Base-by-base conservation (phyloP, 2,888 invertebrate species). In the Zaprionus lineosus region DNA sequence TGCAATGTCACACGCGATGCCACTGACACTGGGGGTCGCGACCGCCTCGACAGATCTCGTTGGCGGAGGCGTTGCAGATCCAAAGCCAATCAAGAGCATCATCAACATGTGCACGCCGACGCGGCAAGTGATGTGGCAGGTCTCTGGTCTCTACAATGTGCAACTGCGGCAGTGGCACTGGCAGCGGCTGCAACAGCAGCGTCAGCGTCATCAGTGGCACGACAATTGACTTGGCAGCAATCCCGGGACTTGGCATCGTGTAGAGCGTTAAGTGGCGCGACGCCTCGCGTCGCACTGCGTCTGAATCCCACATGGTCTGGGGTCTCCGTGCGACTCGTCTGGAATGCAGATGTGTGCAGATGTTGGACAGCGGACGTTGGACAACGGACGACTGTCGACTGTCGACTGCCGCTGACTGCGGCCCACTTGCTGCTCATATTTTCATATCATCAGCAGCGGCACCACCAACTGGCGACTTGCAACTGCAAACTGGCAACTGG, bases 241-340 rank as follows among this genome's bases (percentile, higher is more conserved):
- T 46, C 47, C 39, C 51, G 21, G 56, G 15, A 11, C 18, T 48
- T 29, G 59, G 24, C n/a, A n/a, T n/a, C 57, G 58, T 24, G 50
- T 16, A 24, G 19, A 64, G 73, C 69, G 61, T 72, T 77, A 69
- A 77, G 83, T 82, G 82, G 69, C 71, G 77, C n/a, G n/a, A n/a
- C n/a, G n/a, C n/a, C n/a, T n/a, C n/a, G n/a, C n/a, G n/a, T n/a
- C n/a, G n/a, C n/a, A 40, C 28, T 74, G 73, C 75, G 72, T 84
- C 85, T 78, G 75, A 84, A 85, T 77, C 87, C 86, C 87, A 87
- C 86, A 86, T 78, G 78, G 78, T 79, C 62, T 74, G 70, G 33
- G n/a, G 61, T 68, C 73, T 68, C 58, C 61, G 50, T 59, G 69
- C 74, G 77, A 74, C 67, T 77, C 68, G 78, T 74, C 71, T 77